Base-by-base conservation (phyloP, 2,888 invertebrate genomes). In the Drosophila pseudotalamancana region DNA sequence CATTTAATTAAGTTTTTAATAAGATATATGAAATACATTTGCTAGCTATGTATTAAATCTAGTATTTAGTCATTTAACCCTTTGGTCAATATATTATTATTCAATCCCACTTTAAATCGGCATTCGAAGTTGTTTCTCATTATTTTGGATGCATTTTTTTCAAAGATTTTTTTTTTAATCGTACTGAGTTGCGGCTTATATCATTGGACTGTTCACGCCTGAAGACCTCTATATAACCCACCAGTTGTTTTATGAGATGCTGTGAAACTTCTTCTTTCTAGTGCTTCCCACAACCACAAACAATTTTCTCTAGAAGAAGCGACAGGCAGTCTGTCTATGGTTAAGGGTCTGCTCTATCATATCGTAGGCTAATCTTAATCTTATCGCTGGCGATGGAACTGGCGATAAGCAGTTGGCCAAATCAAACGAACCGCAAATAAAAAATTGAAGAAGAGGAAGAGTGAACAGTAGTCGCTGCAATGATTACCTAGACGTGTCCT, bases 351-450 rank as follows among this genome's bases (percentile, higher is more conserved):
- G 16, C 14, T 21, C 21, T 23, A 27, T 34, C 16, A 16, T n/a
- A 12, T 27, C 25, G 12, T 29, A n/a, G 62, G 62, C 53, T 42
- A 57, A 71, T 67, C 76, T 81, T 42, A 57, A 71, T 67, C 76
- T 81, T 71, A 86, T 81, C 86, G 59, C 42, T 53, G 40, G 31
- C 59, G 76, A 64, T 84, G 62, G 53, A 66, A 66, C 57, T 25
- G 35, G 8, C 59, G 77, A 83, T 82, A 79, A 62, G 43, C 67
- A 25, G 42, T 49, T 62, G 53, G 27, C 39, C 59, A 50, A 60
- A 83, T 86, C 84, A 81, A 81, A 87, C 71, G 68, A 48, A 50
- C 81, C 80, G 84, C 77, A 72, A 70, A 21, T 9, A 16, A 34
- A 34, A 42, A 45, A 27, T 49, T 21, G 4, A n/a, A 14, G 31